Evolutionary conservation across 2,113 vertebrate genomes (phyloP).

Genomic region (Anas platyrhynchos): DNA sequence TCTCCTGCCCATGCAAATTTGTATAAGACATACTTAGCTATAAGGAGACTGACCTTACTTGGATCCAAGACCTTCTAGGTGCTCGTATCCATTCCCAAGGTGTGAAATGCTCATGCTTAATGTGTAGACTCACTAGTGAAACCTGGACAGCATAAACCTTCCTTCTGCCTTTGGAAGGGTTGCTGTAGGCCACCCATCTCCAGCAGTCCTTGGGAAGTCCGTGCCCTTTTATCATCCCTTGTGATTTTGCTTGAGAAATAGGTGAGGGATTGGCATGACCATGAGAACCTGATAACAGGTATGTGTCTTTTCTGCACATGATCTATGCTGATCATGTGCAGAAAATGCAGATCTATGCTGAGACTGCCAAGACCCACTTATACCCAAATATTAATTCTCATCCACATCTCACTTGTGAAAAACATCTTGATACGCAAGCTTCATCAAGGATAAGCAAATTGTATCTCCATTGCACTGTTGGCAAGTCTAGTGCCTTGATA

Average conservation of each 20-base stretch:
- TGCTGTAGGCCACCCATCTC: background rate
- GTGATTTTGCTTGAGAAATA: background rate
- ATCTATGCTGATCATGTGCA: background rate
- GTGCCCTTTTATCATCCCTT: background rate
- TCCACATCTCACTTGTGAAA: background rate
- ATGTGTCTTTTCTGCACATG: background rate
- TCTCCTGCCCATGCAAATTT: background rate
- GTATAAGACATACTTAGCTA: background rate
- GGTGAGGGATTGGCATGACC: background rate
- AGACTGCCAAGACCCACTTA: background rate
- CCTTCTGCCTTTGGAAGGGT: background rate
- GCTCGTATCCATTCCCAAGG: background rate
- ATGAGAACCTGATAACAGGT: background rate
- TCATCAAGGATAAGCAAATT: background rate
- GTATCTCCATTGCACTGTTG: background rate
- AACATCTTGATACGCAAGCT: background rate
- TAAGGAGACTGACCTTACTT: background rate
- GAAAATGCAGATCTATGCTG: background rate
- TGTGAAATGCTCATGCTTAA: background rate
- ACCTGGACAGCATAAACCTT: background rate
- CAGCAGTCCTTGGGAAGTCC: background rate
- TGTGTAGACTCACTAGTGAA: background rate
- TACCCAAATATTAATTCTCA: background rate
- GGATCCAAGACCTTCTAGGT: background rate
- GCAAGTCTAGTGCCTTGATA: background rate